phyloP scores from a whole-genome alignment of 2,797 vertebrate genomes.

The Aratinga solstitialis region DNA sequence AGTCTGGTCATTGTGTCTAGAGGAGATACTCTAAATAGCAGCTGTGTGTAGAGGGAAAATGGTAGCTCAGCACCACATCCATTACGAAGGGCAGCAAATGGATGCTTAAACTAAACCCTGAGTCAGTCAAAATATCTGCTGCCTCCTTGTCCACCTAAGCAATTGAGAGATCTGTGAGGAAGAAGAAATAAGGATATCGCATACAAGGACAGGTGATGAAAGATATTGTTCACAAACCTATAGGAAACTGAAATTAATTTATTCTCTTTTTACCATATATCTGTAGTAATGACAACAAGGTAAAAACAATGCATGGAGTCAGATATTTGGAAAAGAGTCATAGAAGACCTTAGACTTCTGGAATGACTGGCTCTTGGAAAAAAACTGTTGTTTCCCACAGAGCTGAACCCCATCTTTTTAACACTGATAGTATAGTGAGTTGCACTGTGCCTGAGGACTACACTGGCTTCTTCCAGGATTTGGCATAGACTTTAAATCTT shows the following conservation, averaged over 20 bases:
- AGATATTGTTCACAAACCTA: neutral
- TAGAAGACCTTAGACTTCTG: neutral
- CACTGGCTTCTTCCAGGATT: neutral
- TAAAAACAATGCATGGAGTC: neutral
- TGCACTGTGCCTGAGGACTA: neutral
- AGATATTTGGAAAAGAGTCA: neutral
- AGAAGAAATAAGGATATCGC: neutral
- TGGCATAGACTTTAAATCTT: neutral
- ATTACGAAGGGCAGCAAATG: neutral
- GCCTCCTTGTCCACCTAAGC: neutral
- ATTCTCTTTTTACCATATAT: rapidly evolving
- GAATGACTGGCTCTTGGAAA: neutral
- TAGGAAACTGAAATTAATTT: neutral
- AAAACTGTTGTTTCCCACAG: neutral
- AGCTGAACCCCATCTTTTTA: neutral
- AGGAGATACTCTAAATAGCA: neutral
- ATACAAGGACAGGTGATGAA: neutral
- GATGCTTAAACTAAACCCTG: neutral
- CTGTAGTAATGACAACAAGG: neutral
- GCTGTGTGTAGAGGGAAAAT: neutral
- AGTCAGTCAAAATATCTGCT: neutral
- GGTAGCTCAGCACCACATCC: neutral
- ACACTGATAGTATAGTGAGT: neutral
- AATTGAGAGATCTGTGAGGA: neutral
- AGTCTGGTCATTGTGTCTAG: neutral